Evolutionary conservation across 2,797 vertebrate genomes (phyloP), one percentile per base, ranked within the genome.

Genomic region (Darevskia mixta): DNA sequence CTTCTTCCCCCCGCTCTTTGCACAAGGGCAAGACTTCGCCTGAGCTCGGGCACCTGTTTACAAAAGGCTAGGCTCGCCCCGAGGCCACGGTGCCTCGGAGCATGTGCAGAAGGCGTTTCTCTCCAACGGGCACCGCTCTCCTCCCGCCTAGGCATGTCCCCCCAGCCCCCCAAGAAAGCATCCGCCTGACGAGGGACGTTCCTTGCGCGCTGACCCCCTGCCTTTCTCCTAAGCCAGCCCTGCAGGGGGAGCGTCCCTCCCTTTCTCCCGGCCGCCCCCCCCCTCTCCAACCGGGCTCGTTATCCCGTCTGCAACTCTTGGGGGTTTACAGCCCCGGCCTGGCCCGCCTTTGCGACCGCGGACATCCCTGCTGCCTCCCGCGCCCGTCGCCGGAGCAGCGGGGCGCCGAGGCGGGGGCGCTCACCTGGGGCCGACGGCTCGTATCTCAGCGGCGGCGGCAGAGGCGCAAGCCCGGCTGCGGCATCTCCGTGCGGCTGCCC

Each of bases 341-440:
- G 45, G 75, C 75, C 58, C 32, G 11, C 15, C n/a, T 67, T 41
- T 15, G 20, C 71, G 3, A 9, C n/a, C 2, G 58, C 13, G 6
- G 64, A 5, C 64, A n/a, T 55, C n/a, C 8, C 82, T 45, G 55
- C 77, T 25, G 76, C 35, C 11, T 55, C 49, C 73, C 18, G 35
- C 81, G 35, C 73, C n/a, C 58, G 29, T n/a, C 86, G 72, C 58
- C 11, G 20, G 25, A 17, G 41, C n/a, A 23, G 64, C 58, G 79
- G n/a, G 64, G 38, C 13, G 35, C 73, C 27, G 4, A 2, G 72
- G 49, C 38, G 41, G 35, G 69, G 45, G n/a, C 66, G 32, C 86
- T 81, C 86, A 87, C 89, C 89, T 87, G 82, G 77, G 69, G 69
- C 77, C 71, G 35, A 27, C 18, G 58, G 55, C 83, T 41, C 32